Evolutionary conservation across 2,113 vertebrate genomes (phyloP).

Genomic region (Choloepus hoffmanni): DNA sequence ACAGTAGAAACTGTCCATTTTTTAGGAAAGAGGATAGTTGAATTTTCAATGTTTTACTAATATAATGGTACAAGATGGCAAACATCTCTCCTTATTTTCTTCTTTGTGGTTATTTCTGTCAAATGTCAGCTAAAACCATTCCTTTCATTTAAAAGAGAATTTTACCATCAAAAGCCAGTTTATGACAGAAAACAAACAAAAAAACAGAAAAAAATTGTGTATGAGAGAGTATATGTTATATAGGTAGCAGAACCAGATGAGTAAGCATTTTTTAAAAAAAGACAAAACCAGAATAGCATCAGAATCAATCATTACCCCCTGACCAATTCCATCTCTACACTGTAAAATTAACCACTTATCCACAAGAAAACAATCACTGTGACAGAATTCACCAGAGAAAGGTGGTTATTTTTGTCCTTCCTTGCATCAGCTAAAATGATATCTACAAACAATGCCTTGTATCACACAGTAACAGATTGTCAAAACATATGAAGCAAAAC

Average conservation of each 20-base stretch:
- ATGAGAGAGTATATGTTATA: not conserved
- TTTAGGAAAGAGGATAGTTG: not conserved
- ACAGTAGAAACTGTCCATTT: not conserved
- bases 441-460: not conserved
- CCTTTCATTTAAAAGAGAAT: constrained; percentile 43
- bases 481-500: not conserved
- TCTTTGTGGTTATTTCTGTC: not conserved
- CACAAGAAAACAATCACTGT: not conserved
- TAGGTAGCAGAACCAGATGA: not conserved
- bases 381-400: not conserved
- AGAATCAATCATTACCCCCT: not conserved
- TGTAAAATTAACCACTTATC: not conserved
- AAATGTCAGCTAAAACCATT: not conserved
- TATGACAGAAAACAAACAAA: not conserved
- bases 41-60: not conserved
- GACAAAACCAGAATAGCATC: not conserved
- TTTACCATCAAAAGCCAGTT: not conserved
- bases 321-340: not conserved
- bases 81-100: not conserved
- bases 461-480: not conserved
- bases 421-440: not conserved
- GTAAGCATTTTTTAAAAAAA: not conserved
- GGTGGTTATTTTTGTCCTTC: not conserved
- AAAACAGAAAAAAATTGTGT: not conserved
- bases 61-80: not conserved